phyloP scores from a whole-genome alignment of 2,113 vertebrate species.

The Pleuronectes platessa region DNA sequence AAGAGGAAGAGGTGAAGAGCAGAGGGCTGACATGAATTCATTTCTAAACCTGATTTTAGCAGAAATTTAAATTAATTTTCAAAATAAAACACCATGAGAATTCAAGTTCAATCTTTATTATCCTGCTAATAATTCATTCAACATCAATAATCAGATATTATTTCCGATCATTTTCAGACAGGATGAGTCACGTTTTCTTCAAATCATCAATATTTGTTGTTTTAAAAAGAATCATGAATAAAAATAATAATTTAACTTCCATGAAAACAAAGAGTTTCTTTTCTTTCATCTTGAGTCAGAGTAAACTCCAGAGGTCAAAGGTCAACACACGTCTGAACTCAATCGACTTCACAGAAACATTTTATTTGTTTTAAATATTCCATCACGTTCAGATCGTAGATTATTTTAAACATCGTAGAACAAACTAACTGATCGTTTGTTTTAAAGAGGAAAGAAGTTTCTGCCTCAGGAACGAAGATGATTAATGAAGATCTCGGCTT shows the following conservation, averaged over 20 bases:
- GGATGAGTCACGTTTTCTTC: neutral
- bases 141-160: neutral
- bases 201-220: no score
- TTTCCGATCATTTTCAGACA: neutral
- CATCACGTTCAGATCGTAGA: no score
- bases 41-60: neutral
- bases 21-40: neutral
- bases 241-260: no score
- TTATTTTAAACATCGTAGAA: no score
- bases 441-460: no score
- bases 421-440: neutral
- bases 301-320: no score
- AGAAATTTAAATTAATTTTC: neutral
- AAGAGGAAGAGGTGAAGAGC: neutral
- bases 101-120: slow-evolving; percentile 44
- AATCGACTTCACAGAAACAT: no score
- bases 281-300: no score
- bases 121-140: neutral
- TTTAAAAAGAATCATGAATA: no score
- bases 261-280: no score
- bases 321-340: no score
- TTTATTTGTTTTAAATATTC: no score
- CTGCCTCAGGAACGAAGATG: slow-evolving; percentile 70
- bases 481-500: slow-evolving; percentile 81
- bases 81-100: neutral